Evolutionary conservation across 2,113 vertebrate species (phyloP).

Genomic region (Crocuta crocuta): DNA sequence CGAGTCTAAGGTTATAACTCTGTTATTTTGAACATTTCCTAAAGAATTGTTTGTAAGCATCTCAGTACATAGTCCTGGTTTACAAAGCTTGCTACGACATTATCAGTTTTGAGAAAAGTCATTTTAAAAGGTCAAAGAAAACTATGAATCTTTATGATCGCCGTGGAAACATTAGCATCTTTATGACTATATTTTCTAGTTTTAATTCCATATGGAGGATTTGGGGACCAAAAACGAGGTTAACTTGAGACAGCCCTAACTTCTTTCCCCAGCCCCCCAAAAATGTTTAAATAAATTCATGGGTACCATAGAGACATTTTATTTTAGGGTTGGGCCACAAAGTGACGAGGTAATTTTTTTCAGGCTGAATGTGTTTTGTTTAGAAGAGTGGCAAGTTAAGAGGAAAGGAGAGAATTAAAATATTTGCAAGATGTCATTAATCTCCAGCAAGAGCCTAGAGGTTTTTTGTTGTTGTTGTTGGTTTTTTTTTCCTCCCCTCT

Average conservation of each 20-base stretch:
- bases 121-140: conserved; percentile 62
- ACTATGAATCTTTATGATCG: conserved; percentile 43
- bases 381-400: conserved; percentile 75
- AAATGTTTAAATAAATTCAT: conserved; percentile 65
- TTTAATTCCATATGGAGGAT: conserved; percentile 44
- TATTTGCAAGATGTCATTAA: conserved; percentile 82
- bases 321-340: conserved; percentile 53
- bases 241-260: conserved; percentile 46
- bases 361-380: conserved; percentile 60
- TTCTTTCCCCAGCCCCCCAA: conserved; percentile 31
- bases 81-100: neutral
- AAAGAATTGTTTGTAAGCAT: conserved; percentile 20
- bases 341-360: conserved; percentile 65
- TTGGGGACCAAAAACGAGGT: conserved; percentile 41
- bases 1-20: neutral
- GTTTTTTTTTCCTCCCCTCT: conserved; percentile 53
- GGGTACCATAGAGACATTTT: conserved; percentile 54
- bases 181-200: conserved; percentile 46
- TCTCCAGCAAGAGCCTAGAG: conserved; percentile 71
- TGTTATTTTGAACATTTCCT: conserved; percentile 30
- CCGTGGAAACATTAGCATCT: conserved; percentile 43
- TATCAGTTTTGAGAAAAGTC: neutral
- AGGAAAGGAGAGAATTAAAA: conserved; percentile 74
- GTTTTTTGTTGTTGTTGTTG: neutral
- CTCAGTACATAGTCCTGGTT: neutral